phyloP scores from a whole-genome alignment of 2,888 invertebrate genomes.

The Stenolophus ochropezus region DNA sequence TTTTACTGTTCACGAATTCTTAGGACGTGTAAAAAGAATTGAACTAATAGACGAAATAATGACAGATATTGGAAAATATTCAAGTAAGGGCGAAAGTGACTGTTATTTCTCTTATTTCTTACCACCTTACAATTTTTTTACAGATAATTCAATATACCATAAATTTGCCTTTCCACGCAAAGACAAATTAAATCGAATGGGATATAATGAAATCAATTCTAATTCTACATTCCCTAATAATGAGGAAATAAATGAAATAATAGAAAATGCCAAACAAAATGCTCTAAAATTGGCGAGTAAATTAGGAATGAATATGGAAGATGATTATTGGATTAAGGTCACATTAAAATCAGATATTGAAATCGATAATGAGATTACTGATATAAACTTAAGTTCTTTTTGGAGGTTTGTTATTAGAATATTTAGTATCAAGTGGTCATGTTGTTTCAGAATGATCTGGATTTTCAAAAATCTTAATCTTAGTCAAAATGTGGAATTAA shows the following conservation, averaged over 20 bases:
- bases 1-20: constrained; percentile 22
- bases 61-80: not conserved
- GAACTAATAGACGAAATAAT: constrained; percentile 34
- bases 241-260: not conserved
- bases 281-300: not conserved
- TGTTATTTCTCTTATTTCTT: not conserved
- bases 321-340: not conserved
- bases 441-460: not conserved
- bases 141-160: not conserved
- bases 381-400: not conserved
- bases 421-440: not conserved
- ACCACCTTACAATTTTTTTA: not conserved
- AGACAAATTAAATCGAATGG: not conserved
- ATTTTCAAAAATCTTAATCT: not conserved
- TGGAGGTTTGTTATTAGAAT: not conserved
- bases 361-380: not conserved
- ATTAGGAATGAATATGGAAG: not conserved
- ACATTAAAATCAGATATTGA: not conserved
- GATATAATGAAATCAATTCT: not conserved
- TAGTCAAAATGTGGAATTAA: not conserved
- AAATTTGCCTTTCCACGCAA: not conserved
- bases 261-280: no score
- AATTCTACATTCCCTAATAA: not conserved
- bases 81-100: not conserved
- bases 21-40: constrained; percentile 41